These are phyloP conservation scores for Encarsia formosa DNA, from an alignment of 2,888 invertebrate genomes.

Conservation along the genomic window DNA sequence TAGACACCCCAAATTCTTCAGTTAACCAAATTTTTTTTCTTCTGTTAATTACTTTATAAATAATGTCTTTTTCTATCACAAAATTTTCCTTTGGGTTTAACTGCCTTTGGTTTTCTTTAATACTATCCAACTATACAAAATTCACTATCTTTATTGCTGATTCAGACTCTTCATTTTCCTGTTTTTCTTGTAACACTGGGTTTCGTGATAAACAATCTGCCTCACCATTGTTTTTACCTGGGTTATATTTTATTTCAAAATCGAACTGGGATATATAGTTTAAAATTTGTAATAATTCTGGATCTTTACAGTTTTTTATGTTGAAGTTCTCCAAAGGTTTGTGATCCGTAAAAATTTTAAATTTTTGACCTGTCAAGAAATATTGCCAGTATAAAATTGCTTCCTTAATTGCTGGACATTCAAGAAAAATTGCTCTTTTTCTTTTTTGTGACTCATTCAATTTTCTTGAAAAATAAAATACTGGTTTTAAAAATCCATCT, in stretches of 20 bases:
- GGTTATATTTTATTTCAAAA: slow-evolving; percentile 23
- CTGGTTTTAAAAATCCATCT: too few species aligned
- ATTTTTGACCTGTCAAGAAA: too few species aligned
- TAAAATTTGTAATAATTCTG: too few species aligned
- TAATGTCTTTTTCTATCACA: slow-evolving; percentile 11
- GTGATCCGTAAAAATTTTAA: too few species aligned
- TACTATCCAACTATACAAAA: too few species aligned
- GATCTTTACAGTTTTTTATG: slow-evolving; percentile 13
- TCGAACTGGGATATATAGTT: slow-evolving; percentile 23
- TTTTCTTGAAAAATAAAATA: too few species aligned
- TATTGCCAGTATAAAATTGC: slow-evolving; percentile 15
- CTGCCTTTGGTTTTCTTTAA: slow-evolving; percentile 18
- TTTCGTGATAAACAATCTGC: slow-evolving; percentile 23
- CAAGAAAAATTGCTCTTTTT: too few species aligned
- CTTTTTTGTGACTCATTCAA: too few species aligned
- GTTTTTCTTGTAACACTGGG: slow-evolving; percentile 25
- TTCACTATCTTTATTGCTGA: too few species aligned
- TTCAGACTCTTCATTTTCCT: slow-evolving; percentile 17
- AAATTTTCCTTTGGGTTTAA: background rate
- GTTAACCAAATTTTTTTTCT: slow-evolving; percentile 16
- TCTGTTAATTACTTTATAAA: too few species aligned
- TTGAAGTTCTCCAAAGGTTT: slow-evolving; percentile 22
- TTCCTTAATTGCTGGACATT: slow-evolving; percentile 20
- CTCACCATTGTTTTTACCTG: slow-evolving; percentile 21
- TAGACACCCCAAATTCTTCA: slow-evolving; percentile 11